Evolutionary conservation across 2,113 vertebrate species (phyloP).

Genomic region (Motacilla tschutschensis): DNA sequence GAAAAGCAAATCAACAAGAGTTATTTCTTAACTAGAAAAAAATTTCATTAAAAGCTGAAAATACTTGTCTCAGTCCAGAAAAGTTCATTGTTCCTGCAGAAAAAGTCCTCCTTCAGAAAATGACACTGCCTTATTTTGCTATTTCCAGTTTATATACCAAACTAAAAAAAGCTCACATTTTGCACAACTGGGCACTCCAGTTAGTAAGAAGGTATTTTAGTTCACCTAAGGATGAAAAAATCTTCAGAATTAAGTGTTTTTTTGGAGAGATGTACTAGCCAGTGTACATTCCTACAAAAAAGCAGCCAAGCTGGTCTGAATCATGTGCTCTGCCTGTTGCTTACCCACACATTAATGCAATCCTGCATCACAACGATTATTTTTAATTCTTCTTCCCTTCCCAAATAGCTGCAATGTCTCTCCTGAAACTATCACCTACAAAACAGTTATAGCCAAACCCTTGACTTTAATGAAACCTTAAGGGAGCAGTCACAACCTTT

Average conservation of each 20-base stretch:
- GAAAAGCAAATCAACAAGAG: conserved; percentile 56
- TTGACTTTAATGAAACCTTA: background rate
- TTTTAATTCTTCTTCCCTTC: background rate
- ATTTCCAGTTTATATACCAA: conserved; percentile 18
- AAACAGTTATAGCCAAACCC: background rate
- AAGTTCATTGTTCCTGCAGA: conserved; percentile 57
- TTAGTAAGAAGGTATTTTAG: background rate
- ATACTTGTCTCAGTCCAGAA: conserved; percentile 49
- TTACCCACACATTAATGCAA: background rate
- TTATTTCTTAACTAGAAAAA: conserved; percentile 34
- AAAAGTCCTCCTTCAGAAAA: conserved; percentile 58
- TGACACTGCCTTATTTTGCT: conserved; percentile 36
- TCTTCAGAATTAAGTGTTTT: background rate
- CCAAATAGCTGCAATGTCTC: background rate
- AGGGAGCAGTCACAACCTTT: background rate
- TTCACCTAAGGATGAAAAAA: background rate
- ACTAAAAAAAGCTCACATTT: background rate
- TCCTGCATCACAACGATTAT: background rate
- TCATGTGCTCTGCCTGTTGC: background rate
- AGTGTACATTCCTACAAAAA: background rate
- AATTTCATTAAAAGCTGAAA: conserved; percentile 52
- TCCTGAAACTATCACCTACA: background rate
- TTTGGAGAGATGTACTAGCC: background rate
- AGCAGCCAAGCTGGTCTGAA: background rate
- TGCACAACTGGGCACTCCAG: background rate